Percentiles rank a stretch among this genome's conserved stretches.
Evolutionary conservation across 2,797 vertebrate genomes (phyloP).

Genomic region (Cheirogaleus major): DNA sequence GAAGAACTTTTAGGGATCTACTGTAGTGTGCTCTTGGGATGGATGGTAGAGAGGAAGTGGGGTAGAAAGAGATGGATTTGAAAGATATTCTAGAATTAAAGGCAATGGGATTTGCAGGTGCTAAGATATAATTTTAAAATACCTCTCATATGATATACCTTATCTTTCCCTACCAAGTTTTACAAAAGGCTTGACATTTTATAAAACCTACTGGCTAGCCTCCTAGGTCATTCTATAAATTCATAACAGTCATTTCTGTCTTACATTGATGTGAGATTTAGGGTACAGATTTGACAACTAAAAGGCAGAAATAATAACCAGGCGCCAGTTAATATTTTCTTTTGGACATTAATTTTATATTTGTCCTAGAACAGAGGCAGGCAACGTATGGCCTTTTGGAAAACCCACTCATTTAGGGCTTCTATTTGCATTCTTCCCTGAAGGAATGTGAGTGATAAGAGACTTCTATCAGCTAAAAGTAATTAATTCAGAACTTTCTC

Average conservation of each 20-base stretch:
- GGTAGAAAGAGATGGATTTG: too few relatives aligned
- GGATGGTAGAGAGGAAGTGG: not conserved
- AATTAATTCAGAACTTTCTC: not conserved
- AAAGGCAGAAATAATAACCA: not conserved
- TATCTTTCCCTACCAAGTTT: not conserved
- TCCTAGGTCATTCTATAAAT: not conserved
- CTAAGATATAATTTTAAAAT: not conserved
- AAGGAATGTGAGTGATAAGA: not conserved
- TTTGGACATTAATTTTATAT: not conserved
- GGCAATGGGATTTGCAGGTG: too few relatives aligned
- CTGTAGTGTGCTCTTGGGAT: rapidly evolving
- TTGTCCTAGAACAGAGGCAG: not conserved
- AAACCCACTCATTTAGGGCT: not conserved
- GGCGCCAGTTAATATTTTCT: not conserved
- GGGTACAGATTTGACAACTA: not conserved
- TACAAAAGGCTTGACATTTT: rapidly evolving
- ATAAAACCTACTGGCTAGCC: not conserved
- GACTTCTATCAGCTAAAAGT: not conserved
- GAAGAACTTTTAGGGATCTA: not conserved
- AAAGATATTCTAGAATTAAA: not conserved
- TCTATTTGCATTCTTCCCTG: not conserved
- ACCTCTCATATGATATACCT: rapidly evolving
- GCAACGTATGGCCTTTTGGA: not conserved
- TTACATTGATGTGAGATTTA: not conserved
- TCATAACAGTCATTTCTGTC: not conserved